Percentiles rank a stretch among this genome's conserved stretches.
phyloP scores from a whole-genome alignment of 2,797 vertebrate genomes.

The Macroramphosus scolopax region DNA sequence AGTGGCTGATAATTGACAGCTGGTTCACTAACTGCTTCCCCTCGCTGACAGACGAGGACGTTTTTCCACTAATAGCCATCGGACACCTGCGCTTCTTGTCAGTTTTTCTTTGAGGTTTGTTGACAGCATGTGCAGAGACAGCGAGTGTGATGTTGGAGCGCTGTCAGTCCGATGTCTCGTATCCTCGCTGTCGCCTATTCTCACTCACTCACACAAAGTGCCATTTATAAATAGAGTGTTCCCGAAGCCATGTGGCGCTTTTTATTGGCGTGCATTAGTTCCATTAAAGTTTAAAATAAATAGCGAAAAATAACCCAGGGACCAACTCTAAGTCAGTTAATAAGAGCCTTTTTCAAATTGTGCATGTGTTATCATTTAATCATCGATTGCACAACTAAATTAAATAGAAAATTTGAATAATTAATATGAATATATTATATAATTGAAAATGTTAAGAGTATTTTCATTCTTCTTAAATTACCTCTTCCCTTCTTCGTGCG shows the following conservation, averaged over 20 bases:
- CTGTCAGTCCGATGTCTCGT: slow-evolving; percentile 60
- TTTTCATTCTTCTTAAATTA: slow-evolving; percentile 17
- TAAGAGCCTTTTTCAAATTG: too few relatives aligned
- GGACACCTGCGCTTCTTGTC: slow-evolving; percentile 65
- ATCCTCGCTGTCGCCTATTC: slow-evolving; percentile 35
- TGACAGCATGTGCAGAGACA: slow-evolving; percentile 36
- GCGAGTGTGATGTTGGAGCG: slow-evolving; percentile 45
- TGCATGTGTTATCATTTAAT: slow-evolving; percentile 20
- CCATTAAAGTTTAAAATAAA: too few relatives aligned
- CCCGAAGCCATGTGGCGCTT: slow-evolving; percentile 17
- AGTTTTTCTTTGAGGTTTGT: slow-evolving; percentile 55
- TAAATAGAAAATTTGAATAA: slow-evolving; percentile 7
- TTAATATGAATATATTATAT: slow-evolving; percentile 19
- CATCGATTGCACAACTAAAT: slow-evolving; percentile 13
- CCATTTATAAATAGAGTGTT: slow-evolving; percentile 50
- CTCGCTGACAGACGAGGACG: slow-evolving; percentile 59
- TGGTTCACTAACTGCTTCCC: slow-evolving; percentile 49
- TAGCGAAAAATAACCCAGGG: too few relatives aligned
- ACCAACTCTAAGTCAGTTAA: too few relatives aligned
- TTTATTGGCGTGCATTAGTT: background rate
- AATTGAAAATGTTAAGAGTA: slow-evolving; percentile 37
- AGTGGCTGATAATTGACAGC: slow-evolving; percentile 67
- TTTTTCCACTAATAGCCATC: slow-evolving; percentile 65
- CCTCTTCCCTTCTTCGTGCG: slow-evolving; percentile 8
- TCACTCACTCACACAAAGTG: slow-evolving; percentile 23